Conservation (phyloP, 2,888 invertebrate genomes). For the Xiphydria camelus region DNA sequence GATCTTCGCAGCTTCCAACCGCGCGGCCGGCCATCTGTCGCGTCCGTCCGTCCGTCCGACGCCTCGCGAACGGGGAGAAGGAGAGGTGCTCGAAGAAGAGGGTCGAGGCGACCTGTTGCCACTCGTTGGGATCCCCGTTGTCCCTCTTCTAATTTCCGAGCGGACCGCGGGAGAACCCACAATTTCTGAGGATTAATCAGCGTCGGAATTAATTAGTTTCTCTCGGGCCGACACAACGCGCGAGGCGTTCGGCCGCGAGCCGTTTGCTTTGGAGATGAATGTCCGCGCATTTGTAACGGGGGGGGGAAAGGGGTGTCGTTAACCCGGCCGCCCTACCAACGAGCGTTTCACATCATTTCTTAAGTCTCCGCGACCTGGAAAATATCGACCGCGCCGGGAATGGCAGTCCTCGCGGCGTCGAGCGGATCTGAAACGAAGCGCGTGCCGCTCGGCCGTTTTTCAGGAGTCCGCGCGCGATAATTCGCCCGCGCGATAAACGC, state of each 20-base stretch:
- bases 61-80: too few relatives aligned
- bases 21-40: too few relatives aligned
- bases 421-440: too few relatives aligned
- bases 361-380: neutral
- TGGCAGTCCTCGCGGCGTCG: too few relatives aligned
- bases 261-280: slow-evolving; percentile 32
- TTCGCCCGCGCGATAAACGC: neutral
- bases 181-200: slow-evolving; percentile 42
- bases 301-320: slow-evolving; percentile 27
- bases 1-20: too few relatives aligned
- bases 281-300: slow-evolving; percentile 27
- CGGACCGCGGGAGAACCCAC: slow-evolving; percentile 20
- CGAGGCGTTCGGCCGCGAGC: too few relatives aligned
- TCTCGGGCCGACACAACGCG: slow-evolving; percentile 12
- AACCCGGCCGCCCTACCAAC: slow-evolving; percentile 6
- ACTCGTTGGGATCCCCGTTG: too few relatives aligned
- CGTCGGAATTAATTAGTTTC: slow-evolving; percentile 42
- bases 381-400: neutral
- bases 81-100: too few relatives aligned
- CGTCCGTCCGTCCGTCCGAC: too few relatives aligned
- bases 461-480: slow-evolving; percentile 11
- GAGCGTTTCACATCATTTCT: neutral
- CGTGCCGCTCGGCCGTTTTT: slow-evolving; percentile 12
- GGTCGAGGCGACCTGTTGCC: too few relatives aligned
- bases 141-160: neutral